These are phyloP conservation scores for Turritopsis dohrnii DNA, from an alignment of 30 jellyfish, hydroid and myxozoan genomes.

Conservation along the genomic window DNA sequence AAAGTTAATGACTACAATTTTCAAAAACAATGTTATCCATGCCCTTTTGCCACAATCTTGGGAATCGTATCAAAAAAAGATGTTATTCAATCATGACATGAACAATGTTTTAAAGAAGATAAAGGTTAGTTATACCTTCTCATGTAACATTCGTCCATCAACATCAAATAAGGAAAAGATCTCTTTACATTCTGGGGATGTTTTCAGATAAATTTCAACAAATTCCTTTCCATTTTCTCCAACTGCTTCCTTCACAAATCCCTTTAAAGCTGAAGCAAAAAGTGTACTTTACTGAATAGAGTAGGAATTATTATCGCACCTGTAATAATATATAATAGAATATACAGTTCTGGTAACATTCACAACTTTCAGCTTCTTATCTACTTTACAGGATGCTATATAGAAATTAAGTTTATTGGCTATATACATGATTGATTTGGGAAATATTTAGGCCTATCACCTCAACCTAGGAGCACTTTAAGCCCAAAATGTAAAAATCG, in stretches of 20 bases:
- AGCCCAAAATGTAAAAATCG: too few relatives aligned
- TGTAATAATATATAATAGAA: not conserved
- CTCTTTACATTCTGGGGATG: slow-evolving; percentile 74
- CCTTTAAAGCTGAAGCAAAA: slow-evolving; percentile 46
- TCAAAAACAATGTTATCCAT: not conserved
- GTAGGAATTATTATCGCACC: not conserved
- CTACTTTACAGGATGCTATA: too few relatives aligned
- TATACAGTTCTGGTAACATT: not conserved
- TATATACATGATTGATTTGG: too few relatives aligned
- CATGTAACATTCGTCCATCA: slow-evolving; percentile 48
- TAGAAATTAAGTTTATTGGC: too few relatives aligned
- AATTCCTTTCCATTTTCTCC: slow-evolving; percentile 9
- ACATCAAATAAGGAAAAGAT: slow-evolving; percentile 45
- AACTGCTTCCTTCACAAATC: slow-evolving; percentile 26
- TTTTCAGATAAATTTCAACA: slow-evolving; percentile 27
- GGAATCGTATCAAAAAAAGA: not conserved
- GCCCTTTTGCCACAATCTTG: not conserved
- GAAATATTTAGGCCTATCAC: too few relatives aligned
- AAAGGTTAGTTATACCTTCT: slow-evolving; percentile 30
- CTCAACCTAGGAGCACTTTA: too few relatives aligned
- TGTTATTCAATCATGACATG: too few relatives aligned
- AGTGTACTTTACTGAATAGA: not conserved
- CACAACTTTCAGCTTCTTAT: too few relatives aligned
- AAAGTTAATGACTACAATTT: too few relatives aligned
- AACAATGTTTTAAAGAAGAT: not conserved